Evolutionary conservation across 1,140 invertebrate genomes (phyloP), one percentile per base, ranked within the genome.

Genomic region (Heliothis virescens): DNA sequence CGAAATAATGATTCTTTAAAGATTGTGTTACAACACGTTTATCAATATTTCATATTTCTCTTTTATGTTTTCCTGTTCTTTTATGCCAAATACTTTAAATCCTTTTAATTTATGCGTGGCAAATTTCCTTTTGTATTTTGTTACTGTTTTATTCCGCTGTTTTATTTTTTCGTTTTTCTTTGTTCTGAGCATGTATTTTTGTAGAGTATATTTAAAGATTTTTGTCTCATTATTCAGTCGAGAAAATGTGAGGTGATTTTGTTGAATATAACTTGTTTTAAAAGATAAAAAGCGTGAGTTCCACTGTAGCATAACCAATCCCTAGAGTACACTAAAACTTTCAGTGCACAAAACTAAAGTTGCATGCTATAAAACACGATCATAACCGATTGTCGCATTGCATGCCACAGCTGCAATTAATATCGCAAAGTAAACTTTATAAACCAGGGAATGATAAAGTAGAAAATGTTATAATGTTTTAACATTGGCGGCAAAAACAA

Each of bases 401-500:
- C 75, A 78, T 78, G 75, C 74, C 18, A 29, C 29, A 2, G 50
- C 48, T 77, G 63, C 63, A 82, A 78, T 79, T 67, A 67, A 81
- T 78, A 74, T 73, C 60, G 29, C 69, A 74, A 74, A 73, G 69
- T 74, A 72, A 78, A 78, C 50, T 74, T 65, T 69, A 78, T 29
- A 78, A 78, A 26, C 52, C n/a, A 26, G 75, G 53, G 62, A 85
- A 90, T 88, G 87, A 91, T 90, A 90, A 85, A 91, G 82, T 86
- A 78, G 83, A 59, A 85, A 65, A 86, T 90, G 89, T 89, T 88
- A 89, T 90, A 88, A 85, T 86, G 86, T 89, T 83, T 85, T 80
- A 87, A 87, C 85, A 88, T 88, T 79, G 87, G 80, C 82, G 81
- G 85, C 88, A 90, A 91, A 92, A 92, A 91, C 89, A 88, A 91